These are phyloP conservation scores for Benthosema pterotum DNA, from an alignment of 2,797 vertebrate genomes.

Conservation along the genomic window DNA sequence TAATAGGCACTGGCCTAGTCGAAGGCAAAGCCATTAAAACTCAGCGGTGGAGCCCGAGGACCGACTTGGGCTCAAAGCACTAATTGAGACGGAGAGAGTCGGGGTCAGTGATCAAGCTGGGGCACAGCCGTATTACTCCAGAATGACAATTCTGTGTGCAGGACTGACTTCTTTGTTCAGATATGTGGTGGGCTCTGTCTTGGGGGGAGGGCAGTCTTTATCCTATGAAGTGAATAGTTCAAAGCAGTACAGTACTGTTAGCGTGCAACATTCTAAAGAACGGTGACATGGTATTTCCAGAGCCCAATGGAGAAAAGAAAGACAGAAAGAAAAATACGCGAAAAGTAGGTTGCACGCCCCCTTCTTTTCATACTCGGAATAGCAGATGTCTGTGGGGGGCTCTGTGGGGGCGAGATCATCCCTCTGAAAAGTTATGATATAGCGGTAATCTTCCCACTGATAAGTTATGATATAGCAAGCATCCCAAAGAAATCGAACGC, in stretches of 20 bases:
- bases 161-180: slow-evolving; percentile 39
- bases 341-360: background rate
- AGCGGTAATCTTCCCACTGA: slow-evolving; percentile 4
- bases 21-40: slow-evolving; percentile 66
- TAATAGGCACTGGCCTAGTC: slow-evolving; percentile 64
- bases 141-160: slow-evolving; percentile 57
- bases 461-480: slow-evolving; percentile 3
- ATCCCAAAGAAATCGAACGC: slow-evolving; percentile 49
- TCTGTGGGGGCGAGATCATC: slow-evolving; percentile 13
- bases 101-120: slow-evolving; percentile 70
- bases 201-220: slow-evolving; percentile 14
- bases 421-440: slow-evolving; percentile 26
- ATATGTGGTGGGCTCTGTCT: slow-evolving; percentile 24
- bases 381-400: background rate
- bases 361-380: slow-evolving; percentile 21
- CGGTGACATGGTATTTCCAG: slow-evolving; percentile 3
- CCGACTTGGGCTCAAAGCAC: slow-evolving; percentile 44
- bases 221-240: slow-evolving; percentile 26
- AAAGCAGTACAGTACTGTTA: slow-evolving; percentile 6
- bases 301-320: background rate
- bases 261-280: background rate
- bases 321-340: background rate
- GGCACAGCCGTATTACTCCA: slow-evolving; percentile 29
- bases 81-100: slow-evolving; percentile 70
- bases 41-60: slow-evolving; percentile 56